A percentile compares a stretch with the other conserved stretches of the same genome.
These are phyloP conservation scores for Petaurus breviceps DNA, from an alignment of 2,113 vertebrate genomes.

Conservation along the genomic window DNA sequence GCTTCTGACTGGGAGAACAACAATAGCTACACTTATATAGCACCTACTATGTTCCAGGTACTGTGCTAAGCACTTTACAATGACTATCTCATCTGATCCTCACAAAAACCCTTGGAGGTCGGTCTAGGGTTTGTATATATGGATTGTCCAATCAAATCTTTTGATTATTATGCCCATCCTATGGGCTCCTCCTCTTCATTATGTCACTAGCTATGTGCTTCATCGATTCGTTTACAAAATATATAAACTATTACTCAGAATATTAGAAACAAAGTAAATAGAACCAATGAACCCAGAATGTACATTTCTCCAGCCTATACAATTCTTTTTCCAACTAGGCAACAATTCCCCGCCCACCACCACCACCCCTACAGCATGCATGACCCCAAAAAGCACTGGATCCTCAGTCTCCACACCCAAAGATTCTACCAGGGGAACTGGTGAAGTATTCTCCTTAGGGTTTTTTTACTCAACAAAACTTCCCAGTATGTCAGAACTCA, in stretches of 20 bases:
- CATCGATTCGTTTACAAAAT: background rate
- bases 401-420: background rate
- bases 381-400: background rate
- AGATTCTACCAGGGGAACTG: background rate
- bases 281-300: too few relatives aligned
- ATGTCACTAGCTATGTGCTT: background rate
- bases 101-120: too few relatives aligned
- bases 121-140: background rate
- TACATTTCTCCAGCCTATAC: too few relatives aligned
- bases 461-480: background rate
- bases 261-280: background rate
- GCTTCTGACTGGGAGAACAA: background rate
- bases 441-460: background rate
- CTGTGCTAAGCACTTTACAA: too few relatives aligned
- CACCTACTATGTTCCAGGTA: background rate
- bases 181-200: background rate
- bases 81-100: too few relatives aligned
- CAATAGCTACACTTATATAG: conserved; percentile 23
- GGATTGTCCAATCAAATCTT: background rate
- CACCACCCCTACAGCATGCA: background rate
- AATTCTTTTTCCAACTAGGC: background rate
- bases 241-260: background rate
- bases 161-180: background rate
- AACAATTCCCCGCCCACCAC: background rate
- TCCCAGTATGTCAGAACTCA: background rate